Base-by-base conservation (phyloP, 1,140 invertebrate genomes). In the Eriocheir sinensis region DNA sequence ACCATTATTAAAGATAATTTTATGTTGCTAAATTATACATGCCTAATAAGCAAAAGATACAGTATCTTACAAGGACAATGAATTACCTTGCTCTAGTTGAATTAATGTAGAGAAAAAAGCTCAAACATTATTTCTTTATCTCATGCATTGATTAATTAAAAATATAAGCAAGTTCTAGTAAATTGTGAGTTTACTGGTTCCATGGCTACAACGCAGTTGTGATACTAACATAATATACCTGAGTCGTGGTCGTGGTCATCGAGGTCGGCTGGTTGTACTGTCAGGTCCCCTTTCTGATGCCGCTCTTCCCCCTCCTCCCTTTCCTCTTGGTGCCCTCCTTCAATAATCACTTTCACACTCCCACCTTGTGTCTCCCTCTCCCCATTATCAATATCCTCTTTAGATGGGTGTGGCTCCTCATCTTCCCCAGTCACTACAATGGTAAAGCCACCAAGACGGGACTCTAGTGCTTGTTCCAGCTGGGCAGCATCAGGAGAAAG, bases 141-240 rank as follows among this genome's bases (percentile, higher is more conserved):
- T 72, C 60, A 72, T 72, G 60, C 60, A 72, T n/a, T 72, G 27
- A 72, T 72, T 21, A 81, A 15, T n/a, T 30, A 44, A 86, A 4
- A 89, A 89, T n/a, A 27, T 89, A 9, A 60, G 27, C 30, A 91
- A 91, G 34, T 72, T 38, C 9, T 27, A n/a, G n/a, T 72, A 32
- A 72, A 80, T n/a, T 80, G 38, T 79, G 30, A 60, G 38, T 72
- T 72, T 79, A 72, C 2, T n/a, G 21, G 15, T 81, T 27, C 40
- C 89, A 85, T 9, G 72, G 94, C 94, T 94, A 94, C 81, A 91
- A 44, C 83, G 89, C 79, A 80, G 94, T 60, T 94, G 94, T 94
- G 94, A 94, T 94, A 94, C 94, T 94, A 94, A 94, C 94, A 94
- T 94, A 94, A 94, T 91, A 95, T 95, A 95, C 95, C 95, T 95